Percentiles rank a stretch among this genome's conserved stretches.
phyloP scores from a whole-genome alignment of 2,113 vertebrate species.

The Microtus oregoni region DNA sequence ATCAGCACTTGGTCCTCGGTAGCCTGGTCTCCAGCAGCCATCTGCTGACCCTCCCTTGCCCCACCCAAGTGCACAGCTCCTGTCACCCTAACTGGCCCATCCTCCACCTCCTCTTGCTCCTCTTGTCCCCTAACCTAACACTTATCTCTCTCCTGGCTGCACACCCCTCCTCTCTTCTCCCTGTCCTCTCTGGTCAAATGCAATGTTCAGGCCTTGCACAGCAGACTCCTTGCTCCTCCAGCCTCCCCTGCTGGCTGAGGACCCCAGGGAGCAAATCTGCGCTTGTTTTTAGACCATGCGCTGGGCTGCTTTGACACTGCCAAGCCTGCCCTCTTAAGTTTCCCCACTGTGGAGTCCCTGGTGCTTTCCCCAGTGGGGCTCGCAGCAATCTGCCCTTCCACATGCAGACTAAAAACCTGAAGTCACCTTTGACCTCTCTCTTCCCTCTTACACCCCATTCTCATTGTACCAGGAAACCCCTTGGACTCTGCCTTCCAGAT shows the following conservation, averaged over 20 bases:
- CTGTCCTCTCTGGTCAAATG: not conserved
- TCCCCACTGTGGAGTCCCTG: accelerated
- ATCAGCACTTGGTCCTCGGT: not conserved
- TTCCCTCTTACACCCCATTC: not conserved
- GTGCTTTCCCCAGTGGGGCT: not conserved
- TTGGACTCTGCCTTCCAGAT: not conserved
- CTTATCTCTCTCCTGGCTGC: too few relatives aligned
- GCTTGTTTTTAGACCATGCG: not conserved
- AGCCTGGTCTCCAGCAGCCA: too few relatives aligned
- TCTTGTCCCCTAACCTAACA: accelerated
- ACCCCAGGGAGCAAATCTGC: not conserved
- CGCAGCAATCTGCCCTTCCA: not conserved
- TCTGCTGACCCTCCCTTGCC: not conserved
- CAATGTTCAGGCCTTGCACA: too few relatives aligned
- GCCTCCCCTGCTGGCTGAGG: not conserved
- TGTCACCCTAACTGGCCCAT: not conserved
- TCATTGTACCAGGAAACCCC: not conserved
- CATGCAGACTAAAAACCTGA: not conserved
- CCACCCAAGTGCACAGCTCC: not conserved
- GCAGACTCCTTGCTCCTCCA: not conserved
- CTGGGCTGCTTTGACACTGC: not conserved
- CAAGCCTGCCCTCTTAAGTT: not conserved
- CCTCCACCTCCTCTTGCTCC: accelerated
- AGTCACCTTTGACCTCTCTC: not conserved
- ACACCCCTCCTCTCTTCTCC: not conserved